phyloP scores from a whole-genome alignment of 1,140 invertebrate genomes.

The Forficula auricularia region DNA sequence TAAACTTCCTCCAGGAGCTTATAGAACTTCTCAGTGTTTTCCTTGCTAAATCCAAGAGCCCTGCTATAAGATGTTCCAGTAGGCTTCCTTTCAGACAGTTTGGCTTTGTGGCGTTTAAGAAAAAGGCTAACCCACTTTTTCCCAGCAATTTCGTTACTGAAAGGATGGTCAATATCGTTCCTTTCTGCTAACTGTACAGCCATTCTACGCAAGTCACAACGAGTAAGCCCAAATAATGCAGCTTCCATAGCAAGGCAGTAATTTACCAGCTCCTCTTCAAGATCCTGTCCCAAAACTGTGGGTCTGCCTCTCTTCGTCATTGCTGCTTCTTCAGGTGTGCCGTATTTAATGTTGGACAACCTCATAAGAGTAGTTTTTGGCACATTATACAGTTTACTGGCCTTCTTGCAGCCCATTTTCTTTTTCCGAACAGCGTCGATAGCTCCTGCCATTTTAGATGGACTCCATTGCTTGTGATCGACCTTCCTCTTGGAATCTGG shows the following conservation, averaged over 20 bases:
- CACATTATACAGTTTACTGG: slow-evolving; percentile 3
- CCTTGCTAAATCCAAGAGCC: slow-evolving; percentile 19
- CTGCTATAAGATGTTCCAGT: slow-evolving; percentile 19
- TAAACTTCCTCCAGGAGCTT: slow-evolving; percentile 17
- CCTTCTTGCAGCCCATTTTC: slow-evolving; percentile 7
- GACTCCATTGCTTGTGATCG: neutral
- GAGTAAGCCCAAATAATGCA: slow-evolving; percentile 15
- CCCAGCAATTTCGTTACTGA: slow-evolving; percentile 13
- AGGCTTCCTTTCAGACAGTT: slow-evolving; percentile 1
- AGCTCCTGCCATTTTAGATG: no score
- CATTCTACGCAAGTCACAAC: slow-evolving; percentile 12
- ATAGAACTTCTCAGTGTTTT: slow-evolving; percentile 20
- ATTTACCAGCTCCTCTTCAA: slow-evolving; percentile 14
- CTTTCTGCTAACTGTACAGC: slow-evolving; percentile 18
- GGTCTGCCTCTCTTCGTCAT: slow-evolving; percentile 4
- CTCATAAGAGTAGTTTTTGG: neutral
- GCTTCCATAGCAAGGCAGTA: slow-evolving; percentile 15
- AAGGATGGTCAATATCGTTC: slow-evolving; percentile 13
- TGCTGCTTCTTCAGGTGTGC: slow-evolving; percentile 5
- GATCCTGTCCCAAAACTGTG: slow-evolving; percentile 12
- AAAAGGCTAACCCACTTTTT: slow-evolving; percentile 10
- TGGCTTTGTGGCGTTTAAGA: slow-evolving; percentile 8
- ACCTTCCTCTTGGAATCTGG: slow-evolving; percentile 6
- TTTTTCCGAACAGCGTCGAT: neutral
- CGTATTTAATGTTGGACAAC: slow-evolving; percentile 2